Conservation (phyloP, 2,888 invertebrate genomes). For the Oligia strigilis region DNA sequence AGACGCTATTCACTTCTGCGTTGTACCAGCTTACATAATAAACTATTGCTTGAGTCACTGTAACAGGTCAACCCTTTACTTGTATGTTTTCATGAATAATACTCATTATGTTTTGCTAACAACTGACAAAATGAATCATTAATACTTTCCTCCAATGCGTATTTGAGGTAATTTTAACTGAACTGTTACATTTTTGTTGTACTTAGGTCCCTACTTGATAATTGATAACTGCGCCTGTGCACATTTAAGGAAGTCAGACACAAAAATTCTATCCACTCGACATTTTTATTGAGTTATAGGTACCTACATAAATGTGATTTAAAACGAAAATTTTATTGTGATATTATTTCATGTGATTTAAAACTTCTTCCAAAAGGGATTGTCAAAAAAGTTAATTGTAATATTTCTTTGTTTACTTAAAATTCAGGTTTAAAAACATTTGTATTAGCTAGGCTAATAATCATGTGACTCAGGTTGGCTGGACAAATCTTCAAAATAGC, state of each 20-base stretch:
- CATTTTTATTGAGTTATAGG: not conserved
- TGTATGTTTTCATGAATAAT: conserved; percentile 7
- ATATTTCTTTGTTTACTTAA: not conserved
- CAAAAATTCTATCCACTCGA: not conserved
- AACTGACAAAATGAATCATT: not conserved
- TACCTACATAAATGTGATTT: not conserved
- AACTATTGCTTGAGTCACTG: not conserved
- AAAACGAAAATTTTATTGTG: not conserved
- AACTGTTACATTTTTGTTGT: not conserved
- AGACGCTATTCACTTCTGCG: not conserved
- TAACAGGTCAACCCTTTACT: conserved; percentile 1
- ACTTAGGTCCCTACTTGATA: not conserved
- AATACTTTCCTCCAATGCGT: conserved; percentile 1
- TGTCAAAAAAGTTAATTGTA: not conserved
- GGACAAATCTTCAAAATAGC: too few relatives aligned
- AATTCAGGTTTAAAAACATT: not conserved
- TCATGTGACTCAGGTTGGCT: too few relatives aligned
- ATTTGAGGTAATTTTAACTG: conserved; percentile 14
- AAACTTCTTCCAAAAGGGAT: not conserved
- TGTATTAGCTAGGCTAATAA: not conserved
- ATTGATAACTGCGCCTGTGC: too few relatives aligned
- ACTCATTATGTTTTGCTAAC: not conserved
- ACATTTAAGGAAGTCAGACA: not conserved
- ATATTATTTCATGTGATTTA: not conserved
- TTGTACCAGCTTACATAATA: not conserved